Base-by-base conservation (phyloP, 2,113 vertebrate genomes). In the Chionis minor region DNA sequence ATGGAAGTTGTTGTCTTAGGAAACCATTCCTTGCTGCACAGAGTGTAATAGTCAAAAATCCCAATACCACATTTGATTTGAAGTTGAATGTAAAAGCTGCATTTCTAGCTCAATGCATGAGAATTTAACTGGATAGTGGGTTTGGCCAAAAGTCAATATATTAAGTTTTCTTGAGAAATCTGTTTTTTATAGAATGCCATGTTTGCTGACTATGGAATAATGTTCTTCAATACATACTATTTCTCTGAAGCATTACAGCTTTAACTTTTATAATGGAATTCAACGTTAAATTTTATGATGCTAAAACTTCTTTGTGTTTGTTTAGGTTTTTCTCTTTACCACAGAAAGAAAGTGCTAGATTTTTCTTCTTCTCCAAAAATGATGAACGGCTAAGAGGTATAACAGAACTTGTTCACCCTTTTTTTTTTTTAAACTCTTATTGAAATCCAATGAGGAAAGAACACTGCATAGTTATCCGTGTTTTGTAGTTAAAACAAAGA, bases 301-400 rank as follows among this genome's bases (percentile, higher is more conserved):
- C 10, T 94, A 27, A 81, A 67, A 79, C 72, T 56, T 52, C 22
- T 80, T 45, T 79, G n/a, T 28, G 69, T n/a, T 71, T 92, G 61
- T 79, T 66, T 80, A 99, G 99, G 90, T 93, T 93, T 82, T 88
- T 73, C 18, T 73, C 95, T 63, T 62, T 94, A 20, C 81, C 96
- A 8, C 77, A 54, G 28, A 96, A 97, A 75, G 92, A 91, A 10
- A 82, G 75, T 58, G 66, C 49, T 7, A 96, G 98, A 63, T 98
- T 98, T 70, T 99, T 99, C 98, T 99, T 99, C 97, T 99, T 99
- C 97, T 97, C 70, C 71, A 94, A 96, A 81, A 97, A 98, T 38
- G 99, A 99, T 92, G 95, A 97, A 92, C 97, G 99, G 88, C 95
- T 99, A 94, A 97, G 93, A 97, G 99, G 99, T 99, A 97, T 52